Evolutionary conservation across 2,888 invertebrate genomes (phyloP), one percentile per base, ranked within the genome.

Genomic region (Sinelater perroti): DNA sequence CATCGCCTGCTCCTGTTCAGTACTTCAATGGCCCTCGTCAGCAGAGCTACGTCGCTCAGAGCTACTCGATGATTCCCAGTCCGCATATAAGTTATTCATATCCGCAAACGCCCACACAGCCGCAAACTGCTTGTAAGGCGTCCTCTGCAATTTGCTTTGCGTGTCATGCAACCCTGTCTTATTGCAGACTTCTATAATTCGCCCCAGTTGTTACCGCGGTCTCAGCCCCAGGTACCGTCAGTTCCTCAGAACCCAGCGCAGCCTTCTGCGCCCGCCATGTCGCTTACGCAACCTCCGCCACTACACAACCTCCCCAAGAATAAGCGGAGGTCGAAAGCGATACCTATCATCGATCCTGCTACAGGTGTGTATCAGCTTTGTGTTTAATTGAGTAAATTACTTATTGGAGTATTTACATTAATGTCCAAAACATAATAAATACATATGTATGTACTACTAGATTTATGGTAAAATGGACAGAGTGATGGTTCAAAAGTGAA

Each of bases 281-380:
- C 66, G 10, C 31, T 67, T 45, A 16, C 65, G 20, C 68, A 66
- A 44, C 55, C 61, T 46, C 7, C 59, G 10, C 64, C 62, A 30
- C 62, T 54, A 35, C 62, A 63, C 16, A n/a, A 46, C 11, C 49
- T 11, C 21, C 54, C 61, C 14, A 63, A 61, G 17, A 65, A 68
- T 56, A 66, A 69, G 51, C 60, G 71, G 45, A 65, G 73, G 51
- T 60, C 67, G 2, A 72, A 74, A 20, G 78, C 79, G n/a, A 66
- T 79, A 57, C 63, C 72, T 14, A 75, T 79, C 26, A 77, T 79
- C 55, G 74, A 79, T 70, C 79, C 79, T 1, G 59, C 47, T 50
- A 77, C 79, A 45, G 77, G 75, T 73, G 65, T 62, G 55, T n/a
- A n/a, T n/a, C n/a, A n/a, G n/a, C n/a, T n/a, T n/a, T n/a, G n/a